Conservation (phyloP, 2,888 invertebrate genomes). For the Papilio protenor region DNA sequence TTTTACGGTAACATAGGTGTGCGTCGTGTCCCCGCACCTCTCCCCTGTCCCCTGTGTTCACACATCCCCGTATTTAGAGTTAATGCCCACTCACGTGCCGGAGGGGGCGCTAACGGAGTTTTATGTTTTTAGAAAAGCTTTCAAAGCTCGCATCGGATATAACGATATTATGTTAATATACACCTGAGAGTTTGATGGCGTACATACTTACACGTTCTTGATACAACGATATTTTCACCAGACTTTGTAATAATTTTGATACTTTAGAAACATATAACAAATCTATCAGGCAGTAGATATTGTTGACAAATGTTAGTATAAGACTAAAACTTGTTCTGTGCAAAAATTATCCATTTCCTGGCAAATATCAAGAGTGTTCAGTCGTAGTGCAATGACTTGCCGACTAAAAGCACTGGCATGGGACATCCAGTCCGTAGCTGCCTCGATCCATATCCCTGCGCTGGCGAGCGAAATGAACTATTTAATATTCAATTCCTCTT, state of each 20-base stretch:
- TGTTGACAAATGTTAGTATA: not conserved
- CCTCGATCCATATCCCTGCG: not conserved
- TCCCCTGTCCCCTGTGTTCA: not conserved
- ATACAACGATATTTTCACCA: not conserved
- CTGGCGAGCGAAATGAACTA: constrained; percentile 6
- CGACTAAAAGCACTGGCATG: not conserved
- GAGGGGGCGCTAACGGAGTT: not conserved
- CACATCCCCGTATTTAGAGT: not conserved
- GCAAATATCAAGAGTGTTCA: not conserved
- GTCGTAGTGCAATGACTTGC: not conserved
- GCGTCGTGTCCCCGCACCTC: not conserved
- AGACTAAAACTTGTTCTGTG: not conserved
- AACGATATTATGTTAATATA: constrained; percentile 6
- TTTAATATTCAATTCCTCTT: constrained; percentile 30
- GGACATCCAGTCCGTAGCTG: not conserved
- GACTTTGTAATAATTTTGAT: not conserved
- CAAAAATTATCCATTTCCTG: not conserved
- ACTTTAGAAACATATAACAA: not conserved
- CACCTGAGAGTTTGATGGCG: constrained; percentile 10
- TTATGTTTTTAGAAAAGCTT: constrained; percentile 17
- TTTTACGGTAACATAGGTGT: not conserved
- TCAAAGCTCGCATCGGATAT: not conserved
- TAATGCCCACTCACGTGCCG: constrained; percentile 16
- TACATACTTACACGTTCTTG: not conserved
- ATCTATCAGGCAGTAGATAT: not conserved